Conservation (phyloP, 2,888 invertebrate species). For the Eupeodes latifasciatus region DNA sequence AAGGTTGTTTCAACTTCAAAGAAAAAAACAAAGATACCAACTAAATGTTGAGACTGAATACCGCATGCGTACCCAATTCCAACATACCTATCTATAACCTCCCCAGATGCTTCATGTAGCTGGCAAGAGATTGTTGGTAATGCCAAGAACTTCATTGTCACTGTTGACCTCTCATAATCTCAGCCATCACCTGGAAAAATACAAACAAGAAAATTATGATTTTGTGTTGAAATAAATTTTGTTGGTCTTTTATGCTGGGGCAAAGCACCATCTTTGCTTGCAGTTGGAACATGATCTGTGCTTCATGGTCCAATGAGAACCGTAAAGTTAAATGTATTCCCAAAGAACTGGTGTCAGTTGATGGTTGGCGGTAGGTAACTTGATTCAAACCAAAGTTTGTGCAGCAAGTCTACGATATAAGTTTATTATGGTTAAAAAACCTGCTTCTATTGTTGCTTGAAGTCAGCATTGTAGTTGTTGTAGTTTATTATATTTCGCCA, state of each 20-base stretch:
- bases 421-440: conserved; percentile 14
- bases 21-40: conserved; percentile 34
- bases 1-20: conserved; percentile 58
- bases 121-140: conserved; percentile 1
- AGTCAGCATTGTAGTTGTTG: conserved; percentile 3
- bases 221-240: conserved; percentile 51
- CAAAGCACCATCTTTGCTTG: conserved; percentile 36
- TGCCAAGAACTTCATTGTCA: conserved; percentile 50
- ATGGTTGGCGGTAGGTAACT: conserved; percentile 32
- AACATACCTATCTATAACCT: too few relatives aligned
- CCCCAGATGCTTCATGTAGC: neutral
- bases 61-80: conserved; percentile 19
- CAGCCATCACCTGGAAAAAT: conserved; percentile 37
- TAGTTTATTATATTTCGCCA: conserved; percentile 35
- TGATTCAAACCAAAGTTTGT: conserved; percentile 20
- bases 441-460: conserved; percentile 46
- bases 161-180: conserved; percentile 56
- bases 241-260: conserved; percentile 34
- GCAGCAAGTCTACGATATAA: neutral
- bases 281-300: conserved; percentile 50
- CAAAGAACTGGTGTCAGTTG: conserved; percentile 44
- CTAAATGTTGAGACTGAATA: neutral
- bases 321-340: conserved; percentile 19
- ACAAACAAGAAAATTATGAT: conserved; percentile 9
- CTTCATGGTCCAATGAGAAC: conserved; percentile 63